Evolutionary conservation across 2,888 invertebrate species (phyloP), one percentile per base, ranked within the genome.

Genomic region (Polymixis lichenea): DNA sequence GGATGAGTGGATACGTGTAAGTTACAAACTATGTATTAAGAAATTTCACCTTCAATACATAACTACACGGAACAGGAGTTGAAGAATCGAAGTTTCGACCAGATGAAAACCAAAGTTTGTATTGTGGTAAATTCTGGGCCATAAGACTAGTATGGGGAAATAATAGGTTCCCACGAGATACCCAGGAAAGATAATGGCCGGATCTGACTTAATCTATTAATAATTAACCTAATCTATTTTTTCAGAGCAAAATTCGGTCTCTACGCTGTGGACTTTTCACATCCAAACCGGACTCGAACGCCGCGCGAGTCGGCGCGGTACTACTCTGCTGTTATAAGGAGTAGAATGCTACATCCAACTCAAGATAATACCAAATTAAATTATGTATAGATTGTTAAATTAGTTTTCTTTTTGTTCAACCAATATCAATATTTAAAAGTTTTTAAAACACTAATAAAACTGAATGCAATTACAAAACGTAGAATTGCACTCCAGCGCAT

Each of bases 1-100:
- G 97, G 97, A 89, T 87, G 95, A 88, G 87, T 62, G 97, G 97
- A 22, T 97, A 97, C 85, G 90, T 28, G 87, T 87, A 65, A 80
- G 73, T 73, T 25, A n/a, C 32, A 17, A 15, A 32, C 25, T 13
- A 15, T 15, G 2, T 6, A n/a, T 7, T 19, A 5, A 1, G 22
- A 60, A 60, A 32, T 38, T 0, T 5, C 6, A 38, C 4, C 38
- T 38, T 38, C 6, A 38, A 38, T n/a, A n/a, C 38, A 5, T 38
- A 38, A 5, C 4, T 38, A 38, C n/a, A n/a, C 6, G 38, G 62
- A n/a, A 43, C 38, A 62, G 8, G 2, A n/a, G n/a, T 38, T n/a
- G 4, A n/a, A 13, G n/a, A 38, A n/a, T 38, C 43, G 17, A 56
- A 19, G 19, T 56, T 38, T n/a, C 25, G n/a, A 32, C 19, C 7